These are phyloP conservation scores for Boulengeromyrus knoepffleri DNA, from an alignment of 2,113 vertebrate species.

Conservation along the genomic window DNA sequence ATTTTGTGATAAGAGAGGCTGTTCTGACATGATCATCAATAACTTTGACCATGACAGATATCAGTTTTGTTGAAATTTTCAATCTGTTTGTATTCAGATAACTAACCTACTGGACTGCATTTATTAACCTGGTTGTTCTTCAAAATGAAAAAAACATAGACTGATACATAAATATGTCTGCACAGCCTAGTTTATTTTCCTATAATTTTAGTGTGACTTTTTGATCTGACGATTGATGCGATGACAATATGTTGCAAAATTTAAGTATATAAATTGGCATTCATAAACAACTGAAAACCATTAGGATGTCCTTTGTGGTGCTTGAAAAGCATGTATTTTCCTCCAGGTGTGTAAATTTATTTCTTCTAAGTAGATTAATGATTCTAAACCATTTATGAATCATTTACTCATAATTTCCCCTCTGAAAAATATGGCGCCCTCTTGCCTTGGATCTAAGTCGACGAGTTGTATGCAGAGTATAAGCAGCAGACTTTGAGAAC, in stretches of 20 bases:
- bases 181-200: background rate
- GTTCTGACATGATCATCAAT: background rate
- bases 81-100: background rate
- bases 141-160: background rate
- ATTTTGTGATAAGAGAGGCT: background rate
- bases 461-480: background rate
- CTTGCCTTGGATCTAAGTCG: background rate
- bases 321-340: background rate
- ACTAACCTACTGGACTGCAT: background rate
- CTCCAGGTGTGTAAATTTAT: background rate
- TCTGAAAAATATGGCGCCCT: background rate
- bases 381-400: background rate
- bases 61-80: background rate
- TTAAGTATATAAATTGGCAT: background rate
- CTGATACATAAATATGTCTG: background rate
- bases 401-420: background rate
- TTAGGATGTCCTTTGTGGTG: background rate
- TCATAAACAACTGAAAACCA: background rate
- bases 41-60: constrained; percentile 3
- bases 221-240: background rate
- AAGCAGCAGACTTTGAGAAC: background rate
- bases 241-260: background rate
- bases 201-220: background rate
- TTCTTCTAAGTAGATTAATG: background rate
- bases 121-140: background rate